Evolutionary conservation across 2,888 invertebrate species (phyloP), one percentile per base, ranked within the genome.

Genomic region (Dryocosmus kuriphilus): DNA sequence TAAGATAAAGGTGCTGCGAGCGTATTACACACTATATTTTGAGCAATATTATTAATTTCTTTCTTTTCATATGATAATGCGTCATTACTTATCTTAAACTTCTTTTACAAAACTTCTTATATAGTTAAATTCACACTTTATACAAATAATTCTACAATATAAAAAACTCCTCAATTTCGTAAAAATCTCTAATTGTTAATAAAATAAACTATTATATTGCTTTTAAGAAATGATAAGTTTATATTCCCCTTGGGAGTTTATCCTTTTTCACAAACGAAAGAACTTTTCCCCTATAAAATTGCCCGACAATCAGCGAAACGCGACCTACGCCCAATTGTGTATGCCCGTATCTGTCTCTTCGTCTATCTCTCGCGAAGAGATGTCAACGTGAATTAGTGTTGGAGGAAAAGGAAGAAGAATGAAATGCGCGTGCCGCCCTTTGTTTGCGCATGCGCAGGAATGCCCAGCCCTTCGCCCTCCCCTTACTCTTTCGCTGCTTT

Each of bases 301-400:
- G 22, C 14, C 24, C 24, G 19, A n/a, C 46, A 30, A 71, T 46
- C 27, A 71, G 67, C 46, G 30, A 71, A 71, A 51, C 46, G 71
- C 19, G 71, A 51, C 30, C 67, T 38, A 65, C 65, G 6, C 57
- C 57, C 24, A 24, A 57, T 57, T 62, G 62, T n/a, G 19, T 30
- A 46, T 51, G 19, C n/a, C 46, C 19, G 19, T 71, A 51, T 41
- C 61, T 63, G 76, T 79, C 73, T 76, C 82, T 80, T 81, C 81
- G 84, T 84, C 84, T 82, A 84, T 84, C 81, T 80, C 78, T 77
- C 75, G 84, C 83, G 82, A 74, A 79, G 83, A 83, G 81, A 85
- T 85, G 88, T 88, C 88, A 85, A 82, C 84, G 86, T 84, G 88
- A 88, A 89, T 89, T 87, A 87, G 85, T 83, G 85, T 86, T 83